These are phyloP conservation scores for Leptopterna dolabrata DNA, from an alignment of 2,888 invertebrate species.

Conservation along the genomic window DNA sequence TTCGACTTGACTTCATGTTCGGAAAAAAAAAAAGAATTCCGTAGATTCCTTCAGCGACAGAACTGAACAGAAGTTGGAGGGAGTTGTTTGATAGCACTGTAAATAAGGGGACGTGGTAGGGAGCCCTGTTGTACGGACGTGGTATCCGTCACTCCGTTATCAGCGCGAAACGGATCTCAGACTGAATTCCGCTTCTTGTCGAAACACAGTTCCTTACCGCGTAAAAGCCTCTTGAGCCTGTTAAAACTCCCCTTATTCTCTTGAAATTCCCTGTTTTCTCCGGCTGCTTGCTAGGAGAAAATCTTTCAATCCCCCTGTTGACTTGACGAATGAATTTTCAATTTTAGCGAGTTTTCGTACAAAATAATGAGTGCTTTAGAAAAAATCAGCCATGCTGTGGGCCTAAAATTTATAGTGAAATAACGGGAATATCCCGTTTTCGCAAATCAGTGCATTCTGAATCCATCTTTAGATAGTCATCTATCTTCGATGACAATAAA, in stretches of 20 bases:
- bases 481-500: no score
- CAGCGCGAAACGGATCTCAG: not conserved
- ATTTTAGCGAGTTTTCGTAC: no score
- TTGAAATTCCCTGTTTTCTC: not conserved
- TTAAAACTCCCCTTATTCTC: not conserved
- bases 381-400: no score
- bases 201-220: not conserved
- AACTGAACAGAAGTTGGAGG: not conserved
- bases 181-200: not conserved
- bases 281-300: not conserved
- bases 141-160: constrained; percentile 7
- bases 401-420: no score
- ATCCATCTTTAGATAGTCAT: no score
- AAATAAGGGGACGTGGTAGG: not conserved
- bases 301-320: no score
- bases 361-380: no score
- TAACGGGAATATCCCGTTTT: no score
- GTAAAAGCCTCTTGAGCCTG: not conserved
- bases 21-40: not conserved
- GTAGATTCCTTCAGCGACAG: not conserved
- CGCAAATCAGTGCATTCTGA: no score
- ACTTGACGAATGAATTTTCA: no score
- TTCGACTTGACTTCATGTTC: no score
- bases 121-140: no score
- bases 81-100: not conserved